Conservation (phyloP, 1,140 invertebrate species). For the Tetramorium parvispinum region DNA sequence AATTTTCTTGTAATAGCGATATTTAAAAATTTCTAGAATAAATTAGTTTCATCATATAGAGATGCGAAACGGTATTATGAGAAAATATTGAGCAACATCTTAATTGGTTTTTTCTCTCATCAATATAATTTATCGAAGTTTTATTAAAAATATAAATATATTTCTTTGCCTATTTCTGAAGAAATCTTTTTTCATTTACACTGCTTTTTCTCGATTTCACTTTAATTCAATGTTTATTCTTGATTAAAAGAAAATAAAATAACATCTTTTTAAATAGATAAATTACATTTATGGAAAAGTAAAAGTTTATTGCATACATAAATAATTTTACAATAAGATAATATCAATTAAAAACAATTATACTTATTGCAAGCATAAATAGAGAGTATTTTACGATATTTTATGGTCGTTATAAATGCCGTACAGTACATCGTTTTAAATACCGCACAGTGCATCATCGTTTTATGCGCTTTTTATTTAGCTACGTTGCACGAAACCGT, state of each 20-base stretch:
- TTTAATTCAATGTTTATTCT: background rate
- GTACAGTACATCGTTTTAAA: background rate
- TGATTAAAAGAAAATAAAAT: background rate
- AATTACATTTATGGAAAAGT: background rate
- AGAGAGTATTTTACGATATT: background rate
- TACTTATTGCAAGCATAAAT: background rate
- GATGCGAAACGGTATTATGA: background rate
- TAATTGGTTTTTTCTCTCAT: background rate
- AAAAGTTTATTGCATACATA: background rate
- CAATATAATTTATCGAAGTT: background rate
- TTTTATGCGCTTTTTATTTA: constrained; percentile 52
- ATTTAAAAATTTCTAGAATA: background rate
- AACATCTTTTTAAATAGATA: background rate
- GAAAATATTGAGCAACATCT: background rate
- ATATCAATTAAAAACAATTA: background rate
- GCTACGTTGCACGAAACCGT: constrained; percentile 39
- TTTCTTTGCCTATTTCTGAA: background rate
- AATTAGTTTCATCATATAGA: background rate
- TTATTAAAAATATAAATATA: background rate
- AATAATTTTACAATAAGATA: background rate
- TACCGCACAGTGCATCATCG: background rate
- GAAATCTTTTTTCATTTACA: background rate
- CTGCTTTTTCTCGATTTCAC: background rate
- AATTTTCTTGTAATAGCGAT: background rate
- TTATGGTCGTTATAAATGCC: no score